phyloP scores from a whole-genome alignment of 2,113 vertebrate genomes.

The Callorhinus ursinus region DNA sequence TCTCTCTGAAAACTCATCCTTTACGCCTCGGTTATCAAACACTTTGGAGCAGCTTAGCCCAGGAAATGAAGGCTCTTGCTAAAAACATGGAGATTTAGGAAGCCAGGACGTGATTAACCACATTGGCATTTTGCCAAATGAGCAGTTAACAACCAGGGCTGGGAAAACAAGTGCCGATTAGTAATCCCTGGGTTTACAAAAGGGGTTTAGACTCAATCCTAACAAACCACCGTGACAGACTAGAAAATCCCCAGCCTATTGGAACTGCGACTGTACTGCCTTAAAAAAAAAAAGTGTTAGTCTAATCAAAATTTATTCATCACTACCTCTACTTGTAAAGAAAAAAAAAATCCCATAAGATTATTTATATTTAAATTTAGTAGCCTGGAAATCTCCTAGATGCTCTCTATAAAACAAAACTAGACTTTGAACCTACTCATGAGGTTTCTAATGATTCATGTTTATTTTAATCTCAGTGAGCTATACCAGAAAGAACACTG shows the following conservation, averaged over 20 bases:
- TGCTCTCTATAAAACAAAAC: not conserved
- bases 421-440: not conserved
- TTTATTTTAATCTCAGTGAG: not conserved
- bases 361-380: conserved; percentile 49
- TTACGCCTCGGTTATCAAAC: conserved; percentile 45
- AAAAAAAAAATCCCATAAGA: not conserved
- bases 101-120: conserved; percentile 54
- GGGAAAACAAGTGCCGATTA: conserved; percentile 62
- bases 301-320: conserved; percentile 66
- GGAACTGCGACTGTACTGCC: not conserved
- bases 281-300: conserved; percentile 18
- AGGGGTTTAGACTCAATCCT: conserved; percentile 39
- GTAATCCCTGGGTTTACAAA: conserved; percentile 45
- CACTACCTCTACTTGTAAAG: not conserved
- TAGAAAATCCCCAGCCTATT: conserved; percentile 62
- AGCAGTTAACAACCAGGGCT: conserved; percentile 46
- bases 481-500: not conserved
- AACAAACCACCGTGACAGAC: conserved; percentile 32
- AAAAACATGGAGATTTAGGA: conserved; percentile 69
- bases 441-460: not conserved
- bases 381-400: not conserved
- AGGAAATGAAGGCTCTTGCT: conserved; percentile 73
- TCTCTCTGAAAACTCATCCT: conserved; percentile 19
- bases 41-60: conserved; percentile 46
- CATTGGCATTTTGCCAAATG: conserved; percentile 58